Base-by-base conservation (phyloP, 2,113 vertebrate species). In the Mastomys coucha region DNA sequence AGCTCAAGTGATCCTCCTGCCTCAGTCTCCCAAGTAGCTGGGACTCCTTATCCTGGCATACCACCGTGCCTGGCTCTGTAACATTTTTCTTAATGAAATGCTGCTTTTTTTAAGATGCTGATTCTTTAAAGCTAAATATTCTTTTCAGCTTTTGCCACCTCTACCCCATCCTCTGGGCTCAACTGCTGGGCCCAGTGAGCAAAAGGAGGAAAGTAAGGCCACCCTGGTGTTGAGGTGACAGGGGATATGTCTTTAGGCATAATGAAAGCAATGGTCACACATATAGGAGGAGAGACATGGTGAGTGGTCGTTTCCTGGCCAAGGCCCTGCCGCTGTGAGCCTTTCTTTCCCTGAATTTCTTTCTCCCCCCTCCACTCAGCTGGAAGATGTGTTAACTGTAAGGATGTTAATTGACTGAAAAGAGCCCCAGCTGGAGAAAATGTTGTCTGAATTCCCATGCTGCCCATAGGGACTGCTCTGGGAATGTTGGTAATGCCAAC, bases 221-320 rank as follows among this genome's bases (percentile, higher is more conserved):
- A 65, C 1, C 2, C 19, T 42, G 17, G 16, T 17, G 24, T 7
- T 1, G 20, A 84, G 20, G 26, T 39, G 53, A n/a, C 6, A 2
- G 13, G 39, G 26, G 77, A 0, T 26, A 3, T 0, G 0, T 33
- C 63, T 78, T 24, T 12, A 89, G 36, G 5, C 2, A 19, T 24
- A 12, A 26, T 7, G 26, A 56, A 0, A 84, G 1, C 16, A 28
- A 70, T 8, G 28, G 7, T 67, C 26, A 49, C 4, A 14, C 39
- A 11, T 0, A 0, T 12, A 39, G 39, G n/a, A 63, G 51, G 22
- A n/a, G 65, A 28, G 8, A n/a, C n/a, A 31, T 1, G 42, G 17
- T 12, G 42, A 39, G 24, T 5, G 12, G 7, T 17, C 19, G 17
- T 42, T 1, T 31, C 39, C 36, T 45, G 51, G 58, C 0, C 0